Evolutionary conservation across 2,888 invertebrate species (phyloP), one percentile per base, ranked within the genome.

Genomic region (Archaeoteleia sp.): DNA sequence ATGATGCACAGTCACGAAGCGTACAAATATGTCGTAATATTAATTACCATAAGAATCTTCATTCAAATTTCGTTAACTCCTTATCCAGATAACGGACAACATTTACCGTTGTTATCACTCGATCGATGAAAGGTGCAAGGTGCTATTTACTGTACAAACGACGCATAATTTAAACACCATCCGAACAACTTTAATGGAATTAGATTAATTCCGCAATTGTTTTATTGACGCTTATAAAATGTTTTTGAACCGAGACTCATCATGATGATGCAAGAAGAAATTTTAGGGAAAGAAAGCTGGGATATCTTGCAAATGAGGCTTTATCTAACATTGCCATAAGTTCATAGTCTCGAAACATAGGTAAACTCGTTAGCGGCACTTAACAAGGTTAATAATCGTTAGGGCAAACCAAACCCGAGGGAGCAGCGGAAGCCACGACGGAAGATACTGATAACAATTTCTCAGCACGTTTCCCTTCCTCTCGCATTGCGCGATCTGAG

Each of bases 381-480:
- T 68, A 68, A 68, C 62, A 67, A 67, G 67, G 67, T 67, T 67
- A 62, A 67, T 67, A 67, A 67, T 67, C 67, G 67, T 67, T 67
- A 62, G 62, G 39, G 62, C 67, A 62, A 67, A 62, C 62, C 62
- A 62, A 62, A 67, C 62, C 62, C 62, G 53, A 62, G 67, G 67
- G 67, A 61, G 39, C 67, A 15, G 51, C 48, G 55, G 61, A 67
- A 67, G 55, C 67, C 54, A 45, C 54, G 57, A 40, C 55, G 61
- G 49, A 67, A 58, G 61, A 67, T 62, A 67, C 67, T 57, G 67
- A 67, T 67, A 67, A 67, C 67, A 67, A 62, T 67, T 67, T 67
- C 67, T 51, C 53, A 46, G 67, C 67, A 60, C 57, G 67, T 67
- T 67, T 62, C 67, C 60, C 67, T 67, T 62, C 51, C 67, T 57